Conservation (phyloP, 2,113 vertebrate species). For the Tylochromis polylepis region DNA sequence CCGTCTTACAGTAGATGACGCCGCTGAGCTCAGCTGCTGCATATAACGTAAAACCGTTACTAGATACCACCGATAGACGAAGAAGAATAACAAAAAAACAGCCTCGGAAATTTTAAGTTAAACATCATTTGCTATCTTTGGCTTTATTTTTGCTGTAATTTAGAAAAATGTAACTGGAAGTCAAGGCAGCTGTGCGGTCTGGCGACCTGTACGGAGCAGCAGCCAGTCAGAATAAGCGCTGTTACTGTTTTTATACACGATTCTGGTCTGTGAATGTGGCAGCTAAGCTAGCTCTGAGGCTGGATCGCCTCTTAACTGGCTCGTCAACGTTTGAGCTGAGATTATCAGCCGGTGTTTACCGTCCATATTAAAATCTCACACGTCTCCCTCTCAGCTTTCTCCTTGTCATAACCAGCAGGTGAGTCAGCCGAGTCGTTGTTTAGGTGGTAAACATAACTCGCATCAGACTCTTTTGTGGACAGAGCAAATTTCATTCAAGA, state of each 20-base stretch:
- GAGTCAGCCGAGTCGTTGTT: neutral
- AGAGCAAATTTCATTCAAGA: neutral
- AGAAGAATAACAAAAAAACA: conserved; percentile 13
- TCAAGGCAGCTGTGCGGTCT: neutral
- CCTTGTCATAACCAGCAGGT: neutral
- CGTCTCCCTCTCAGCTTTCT: neutral
- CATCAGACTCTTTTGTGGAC: neutral
- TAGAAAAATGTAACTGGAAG: conserved; percentile 25
- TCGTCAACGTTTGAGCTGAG: neutral
- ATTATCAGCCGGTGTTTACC: neutral
- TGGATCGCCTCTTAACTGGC: conserved; percentile 11
- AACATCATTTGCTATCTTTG: neutral
- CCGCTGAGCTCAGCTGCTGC: neutral
- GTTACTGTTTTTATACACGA: neutral
- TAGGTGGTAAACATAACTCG: neutral
- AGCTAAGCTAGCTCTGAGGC: conserved; percentile 43
- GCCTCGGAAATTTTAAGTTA: neutral
- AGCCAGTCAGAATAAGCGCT: neutral
- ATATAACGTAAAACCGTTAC: neutral
- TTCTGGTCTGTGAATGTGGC: neutral
- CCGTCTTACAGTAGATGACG: neutral
- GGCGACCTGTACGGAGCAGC: neutral
- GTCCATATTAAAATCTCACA: neutral
- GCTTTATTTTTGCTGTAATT: neutral
- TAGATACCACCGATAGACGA: neutral